Evolutionary conservation across 2,888 invertebrate genomes (phyloP).

Genomic region (Callyntrura sp.): DNA sequence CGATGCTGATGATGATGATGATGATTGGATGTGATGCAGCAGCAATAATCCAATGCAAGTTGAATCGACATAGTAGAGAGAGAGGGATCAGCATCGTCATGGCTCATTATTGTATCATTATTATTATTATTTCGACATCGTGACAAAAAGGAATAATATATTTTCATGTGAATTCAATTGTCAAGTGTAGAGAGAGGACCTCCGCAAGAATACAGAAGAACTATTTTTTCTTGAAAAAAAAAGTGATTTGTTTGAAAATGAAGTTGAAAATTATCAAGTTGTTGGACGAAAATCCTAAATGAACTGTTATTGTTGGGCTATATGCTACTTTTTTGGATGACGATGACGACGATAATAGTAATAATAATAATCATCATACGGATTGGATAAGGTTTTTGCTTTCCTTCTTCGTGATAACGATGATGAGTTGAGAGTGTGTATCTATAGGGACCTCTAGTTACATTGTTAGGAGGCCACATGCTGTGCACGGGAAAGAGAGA

Average conservation of each 20-base stretch:
- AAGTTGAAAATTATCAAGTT: conserved; percentile 53
- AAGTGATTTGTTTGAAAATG: conserved; percentile 53
- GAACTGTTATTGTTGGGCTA: conserved; percentile 66
- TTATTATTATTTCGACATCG: conserved; percentile 58
- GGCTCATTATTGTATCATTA: conserved; percentile 59
- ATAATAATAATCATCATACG: neutral
- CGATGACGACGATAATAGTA: conserved; percentile 1
- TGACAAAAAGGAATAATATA: conserved; percentile 56
- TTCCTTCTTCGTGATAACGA: conserved; percentile 47
- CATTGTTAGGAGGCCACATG: conserved; percentile 73
- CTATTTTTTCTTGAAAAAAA: conserved; percentile 33
- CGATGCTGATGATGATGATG: neutral
- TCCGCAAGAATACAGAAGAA: neutral
- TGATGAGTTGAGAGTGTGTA: conserved; percentile 29
- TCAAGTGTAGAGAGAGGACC: conserved; percentile 23
- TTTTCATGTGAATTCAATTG: conserved; percentile 66
- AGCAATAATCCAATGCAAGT: conserved; percentile 14
- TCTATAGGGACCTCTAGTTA: conserved; percentile 41
- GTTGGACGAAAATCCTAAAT: conserved; percentile 48
- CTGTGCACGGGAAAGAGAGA: conserved; percentile 53
- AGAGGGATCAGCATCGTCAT: neutral
- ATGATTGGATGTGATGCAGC: conserved; percentile 18
- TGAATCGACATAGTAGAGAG: neutral
- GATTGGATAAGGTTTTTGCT: conserved; percentile 48
- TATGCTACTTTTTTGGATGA: conserved; percentile 33